Conservation (phyloP, 2,888 invertebrate species). For the Odiellus spinosus region DNA sequence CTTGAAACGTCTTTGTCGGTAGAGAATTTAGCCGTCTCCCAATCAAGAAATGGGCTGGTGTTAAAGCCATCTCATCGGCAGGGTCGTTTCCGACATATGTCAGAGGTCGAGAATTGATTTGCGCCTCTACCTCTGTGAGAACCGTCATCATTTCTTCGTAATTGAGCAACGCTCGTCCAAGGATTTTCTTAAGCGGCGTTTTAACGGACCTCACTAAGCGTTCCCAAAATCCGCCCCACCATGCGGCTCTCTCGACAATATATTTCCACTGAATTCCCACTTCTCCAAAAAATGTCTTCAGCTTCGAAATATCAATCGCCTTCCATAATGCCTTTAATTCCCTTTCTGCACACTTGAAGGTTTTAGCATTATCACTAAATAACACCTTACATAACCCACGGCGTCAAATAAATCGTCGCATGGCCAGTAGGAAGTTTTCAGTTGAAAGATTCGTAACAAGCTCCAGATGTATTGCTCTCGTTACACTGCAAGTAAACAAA, state of each 20-base stretch:
- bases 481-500: no score
- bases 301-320: no score
- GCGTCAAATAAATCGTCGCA: neutral
- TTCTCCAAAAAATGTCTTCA: neutral
- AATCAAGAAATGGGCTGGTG: constrained; percentile 1
- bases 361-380: neutral
- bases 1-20: neutral
- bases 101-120: neutral
- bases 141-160: constrained; percentile 1
- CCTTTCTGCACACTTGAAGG: neutral
- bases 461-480: no score
- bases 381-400: neutral
- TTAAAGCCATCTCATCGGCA: neutral
- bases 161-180: no score
- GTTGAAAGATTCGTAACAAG: no score
- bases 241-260: neutral
- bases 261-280: neutral
- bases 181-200: no score
- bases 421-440: neutral
- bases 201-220: no score
- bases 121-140: neutral
- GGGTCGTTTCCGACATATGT: neutral
- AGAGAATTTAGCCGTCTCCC: neutral
- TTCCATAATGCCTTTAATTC: neutral
- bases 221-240: no score